phyloP scores from a whole-genome alignment of 2,888 invertebrate species.

The Cryptus armator region DNA sequence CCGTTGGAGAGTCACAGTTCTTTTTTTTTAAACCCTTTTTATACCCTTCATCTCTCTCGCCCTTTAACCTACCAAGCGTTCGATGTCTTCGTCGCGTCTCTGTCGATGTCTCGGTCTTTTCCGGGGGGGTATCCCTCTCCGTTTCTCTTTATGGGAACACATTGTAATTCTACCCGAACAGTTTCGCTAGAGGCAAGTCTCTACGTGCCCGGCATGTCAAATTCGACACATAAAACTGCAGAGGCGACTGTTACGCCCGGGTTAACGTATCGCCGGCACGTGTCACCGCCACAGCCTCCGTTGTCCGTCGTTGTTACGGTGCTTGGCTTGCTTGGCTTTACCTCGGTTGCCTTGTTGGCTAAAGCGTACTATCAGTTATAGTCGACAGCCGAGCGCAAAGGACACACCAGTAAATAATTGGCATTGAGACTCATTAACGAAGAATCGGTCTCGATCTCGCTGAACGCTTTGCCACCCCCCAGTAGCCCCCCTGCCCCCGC shows the following conservation, averaged over 20 bases:
- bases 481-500: constrained; percentile 32
- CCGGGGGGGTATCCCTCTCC: constrained; percentile 49
- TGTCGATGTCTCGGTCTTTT: constrained; percentile 59
- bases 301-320: constrained; percentile 64
- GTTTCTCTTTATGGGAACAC: constrained; percentile 74
- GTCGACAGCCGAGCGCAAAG: constrained; percentile 61
- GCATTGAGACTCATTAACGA: constrained; percentile 78
- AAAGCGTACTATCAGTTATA: constrained; percentile 39
- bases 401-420: constrained; percentile 79
- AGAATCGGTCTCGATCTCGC: constrained; percentile 54
- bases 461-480: constrained; percentile 5
- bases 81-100: constrained; percentile 46
- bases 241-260: constrained; percentile 81
- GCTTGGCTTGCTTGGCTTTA: constrained; percentile 58
- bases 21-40: constrained; percentile 31
- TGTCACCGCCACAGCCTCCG: constrained; percentile 77
- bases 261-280: constrained; percentile 84
- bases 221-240: constrained; percentile 84
- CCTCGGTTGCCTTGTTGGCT: constrained; percentile 52
- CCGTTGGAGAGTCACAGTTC: constrained; percentile 53
- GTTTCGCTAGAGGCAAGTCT: constrained; percentile 83
- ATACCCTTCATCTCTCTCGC: constrained; percentile 49
- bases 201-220: constrained; percentile 84
- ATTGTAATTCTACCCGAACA: constrained; percentile 84
- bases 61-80: constrained; percentile 52